Evolutionary conservation across 2,113 vertebrate species (phyloP).

Genomic region (Peromyscus leucopus): DNA sequence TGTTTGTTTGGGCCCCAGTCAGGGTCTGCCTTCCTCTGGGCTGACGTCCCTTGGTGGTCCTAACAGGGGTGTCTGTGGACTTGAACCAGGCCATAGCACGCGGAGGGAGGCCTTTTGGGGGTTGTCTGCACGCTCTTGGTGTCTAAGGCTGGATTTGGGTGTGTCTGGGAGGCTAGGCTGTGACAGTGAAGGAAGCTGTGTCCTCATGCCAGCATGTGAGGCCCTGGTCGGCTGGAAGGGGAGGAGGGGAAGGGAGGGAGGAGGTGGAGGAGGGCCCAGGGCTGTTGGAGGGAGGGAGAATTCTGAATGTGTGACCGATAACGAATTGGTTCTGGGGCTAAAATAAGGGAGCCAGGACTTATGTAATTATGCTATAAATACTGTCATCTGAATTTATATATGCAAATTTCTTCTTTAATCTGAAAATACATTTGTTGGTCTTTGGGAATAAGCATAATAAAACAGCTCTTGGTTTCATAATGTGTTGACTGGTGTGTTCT

Average conservation of each 20-base stretch:
- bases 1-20: slow-evolving; percentile 39
- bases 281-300: slow-evolving; percentile 16
- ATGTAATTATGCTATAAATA: slow-evolving; percentile 84
- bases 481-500: slow-evolving; percentile 48
- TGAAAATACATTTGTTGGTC: slow-evolving; percentile 79
- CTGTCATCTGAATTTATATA: slow-evolving; percentile 76
- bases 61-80: slow-evolving; percentile 10
- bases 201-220: slow-evolving; percentile 75
- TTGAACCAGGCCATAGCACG: not conserved
- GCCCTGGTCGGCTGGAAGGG: slow-evolving; percentile 43
- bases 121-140: slow-evolving; percentile 15
- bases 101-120: slow-evolving; percentile 30
- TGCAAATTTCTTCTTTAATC: slow-evolving; percentile 77
- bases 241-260: not conserved
- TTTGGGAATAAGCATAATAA: slow-evolving; percentile 62
- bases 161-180: slow-evolving; percentile 79
- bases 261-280: not conserved
- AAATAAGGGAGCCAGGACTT: slow-evolving; percentile 78
- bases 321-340: slow-evolving; percentile 75
- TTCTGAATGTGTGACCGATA: slow-evolving; percentile 72
- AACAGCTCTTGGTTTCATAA: slow-evolving; percentile 57
- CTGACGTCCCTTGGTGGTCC: not conserved
- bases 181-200: slow-evolving; percentile 79
- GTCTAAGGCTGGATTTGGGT: slow-evolving; percentile 72
- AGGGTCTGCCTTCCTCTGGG: not conserved